Evolutionary conservation across 2,113 vertebrate species (phyloP).

Genomic region (Apteryx owenii): DNA sequence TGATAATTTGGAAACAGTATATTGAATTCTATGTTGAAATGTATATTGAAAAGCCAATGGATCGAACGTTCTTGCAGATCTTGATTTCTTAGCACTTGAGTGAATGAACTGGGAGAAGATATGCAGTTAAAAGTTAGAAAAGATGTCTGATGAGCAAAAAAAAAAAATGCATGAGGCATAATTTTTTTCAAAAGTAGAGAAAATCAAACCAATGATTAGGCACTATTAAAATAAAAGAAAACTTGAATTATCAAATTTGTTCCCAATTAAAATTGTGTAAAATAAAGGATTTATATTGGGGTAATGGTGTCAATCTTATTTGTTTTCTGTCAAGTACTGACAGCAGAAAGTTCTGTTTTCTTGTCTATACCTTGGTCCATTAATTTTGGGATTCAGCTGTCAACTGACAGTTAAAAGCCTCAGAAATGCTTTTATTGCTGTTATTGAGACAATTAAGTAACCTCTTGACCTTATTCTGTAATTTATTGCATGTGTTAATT

Average conservation of each 20-base stretch:
- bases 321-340: neutral
- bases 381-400: neutral
- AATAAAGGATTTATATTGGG: neutral
- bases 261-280: neutral
- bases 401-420: neutral
- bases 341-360: neutral
- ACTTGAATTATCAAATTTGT: neutral
- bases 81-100: neutral
- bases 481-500: slow-evolving; percentile 19
- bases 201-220: neutral
- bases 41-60: neutral
- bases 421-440: neutral
- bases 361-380: neutral
- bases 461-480: neutral
- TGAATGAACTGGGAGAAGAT: neutral
- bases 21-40: neutral
- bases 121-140: neutral
- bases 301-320: neutral
- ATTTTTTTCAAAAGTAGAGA: neutral
- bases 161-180: neutral
- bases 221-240: neutral
- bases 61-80: neutral
- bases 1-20: neutral
- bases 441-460: neutral
- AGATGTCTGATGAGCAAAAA: neutral